Conservation (phyloP, 2,888 invertebrate genomes). For the Cantharis nigra region DNA sequence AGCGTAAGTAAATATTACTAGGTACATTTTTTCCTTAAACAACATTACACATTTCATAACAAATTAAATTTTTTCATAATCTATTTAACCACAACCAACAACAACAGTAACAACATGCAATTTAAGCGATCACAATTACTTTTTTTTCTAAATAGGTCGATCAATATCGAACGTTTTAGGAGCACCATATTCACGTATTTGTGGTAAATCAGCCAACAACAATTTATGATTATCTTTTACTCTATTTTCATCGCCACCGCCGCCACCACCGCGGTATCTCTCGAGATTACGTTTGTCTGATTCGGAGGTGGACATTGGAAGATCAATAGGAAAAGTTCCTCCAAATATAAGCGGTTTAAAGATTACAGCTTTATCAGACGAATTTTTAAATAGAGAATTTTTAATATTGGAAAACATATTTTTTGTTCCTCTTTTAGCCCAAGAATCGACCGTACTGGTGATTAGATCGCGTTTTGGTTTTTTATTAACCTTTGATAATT, state of each 20-base stretch:
- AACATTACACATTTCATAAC: background rate
- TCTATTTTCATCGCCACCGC: background rate
- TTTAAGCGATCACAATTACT: slow-evolving; percentile 29
- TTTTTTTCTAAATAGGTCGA: slow-evolving; percentile 56
- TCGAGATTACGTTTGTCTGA: slow-evolving; percentile 17
- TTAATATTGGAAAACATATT: slow-evolving; percentile 50
- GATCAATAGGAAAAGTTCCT: slow-evolving; percentile 86
- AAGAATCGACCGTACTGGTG: slow-evolving; percentile 66
- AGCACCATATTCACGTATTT: slow-evolving; percentile 54
- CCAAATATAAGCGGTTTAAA: slow-evolving; percentile 78
- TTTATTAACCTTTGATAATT: slow-evolving; percentile 43
- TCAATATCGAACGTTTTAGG: slow-evolving; percentile 64
- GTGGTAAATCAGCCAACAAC: slow-evolving; percentile 34
- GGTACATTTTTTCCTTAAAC: background rate
- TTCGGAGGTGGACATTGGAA: slow-evolving; percentile 56
- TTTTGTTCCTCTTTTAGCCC: slow-evolving; percentile 57
- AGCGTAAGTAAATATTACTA: background rate
- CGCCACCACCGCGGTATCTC: background rate
- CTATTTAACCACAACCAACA: background rate
- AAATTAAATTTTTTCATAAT: background rate
- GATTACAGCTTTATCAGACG: slow-evolving; percentile 45
- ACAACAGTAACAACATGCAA: slow-evolving; percentile 20
- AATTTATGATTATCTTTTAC: slow-evolving; percentile 24
- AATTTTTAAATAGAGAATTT: slow-evolving; percentile 49
- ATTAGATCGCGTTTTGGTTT: slow-evolving; percentile 60